phyloP scores from a whole-genome alignment of 2,113 vertebrate genomes.

The Tragelaphus imberbis region DNA sequence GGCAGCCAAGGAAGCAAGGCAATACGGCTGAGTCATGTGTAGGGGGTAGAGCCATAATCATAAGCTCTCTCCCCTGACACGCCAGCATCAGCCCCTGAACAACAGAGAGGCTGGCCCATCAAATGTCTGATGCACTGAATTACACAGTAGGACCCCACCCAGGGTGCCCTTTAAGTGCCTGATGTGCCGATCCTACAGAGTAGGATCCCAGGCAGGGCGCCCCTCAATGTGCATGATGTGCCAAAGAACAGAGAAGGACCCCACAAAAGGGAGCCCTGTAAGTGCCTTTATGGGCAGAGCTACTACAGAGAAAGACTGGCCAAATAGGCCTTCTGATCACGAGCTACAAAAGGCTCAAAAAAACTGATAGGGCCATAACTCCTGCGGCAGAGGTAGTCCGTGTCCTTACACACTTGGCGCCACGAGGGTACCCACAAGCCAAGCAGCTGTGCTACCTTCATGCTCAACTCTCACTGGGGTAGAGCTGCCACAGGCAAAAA shows the following conservation, averaged over 20 bases:
- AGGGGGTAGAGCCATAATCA: neutral
- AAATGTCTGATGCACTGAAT: neutral
- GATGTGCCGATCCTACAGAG: neutral
- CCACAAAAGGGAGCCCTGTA: neutral
- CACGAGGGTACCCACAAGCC: rapidly evolving
- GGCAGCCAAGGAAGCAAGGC: neutral
- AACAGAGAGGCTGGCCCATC: neutral
- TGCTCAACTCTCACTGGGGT: neutral
- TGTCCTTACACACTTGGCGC: neutral
- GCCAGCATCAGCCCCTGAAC: neutral
- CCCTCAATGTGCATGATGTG: neutral
- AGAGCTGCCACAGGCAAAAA: neutral
- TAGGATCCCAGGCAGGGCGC: neutral
- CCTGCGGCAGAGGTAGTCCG: neutral
- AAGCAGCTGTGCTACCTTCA: neutral
- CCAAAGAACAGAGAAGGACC: neutral
- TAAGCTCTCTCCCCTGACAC: neutral
- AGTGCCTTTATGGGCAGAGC: neutral
- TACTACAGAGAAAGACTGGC: neutral
- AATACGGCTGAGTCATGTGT: neutral
- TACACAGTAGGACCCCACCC: neutral
- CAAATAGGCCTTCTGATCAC: neutral
- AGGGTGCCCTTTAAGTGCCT: neutral
- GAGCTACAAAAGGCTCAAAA: neutral
- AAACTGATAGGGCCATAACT: neutral